Evolutionary conservation across 1,140 invertebrate species (phyloP), one percentile per base, ranked within the genome.

Genomic region (Hycleus cichorii): DNA sequence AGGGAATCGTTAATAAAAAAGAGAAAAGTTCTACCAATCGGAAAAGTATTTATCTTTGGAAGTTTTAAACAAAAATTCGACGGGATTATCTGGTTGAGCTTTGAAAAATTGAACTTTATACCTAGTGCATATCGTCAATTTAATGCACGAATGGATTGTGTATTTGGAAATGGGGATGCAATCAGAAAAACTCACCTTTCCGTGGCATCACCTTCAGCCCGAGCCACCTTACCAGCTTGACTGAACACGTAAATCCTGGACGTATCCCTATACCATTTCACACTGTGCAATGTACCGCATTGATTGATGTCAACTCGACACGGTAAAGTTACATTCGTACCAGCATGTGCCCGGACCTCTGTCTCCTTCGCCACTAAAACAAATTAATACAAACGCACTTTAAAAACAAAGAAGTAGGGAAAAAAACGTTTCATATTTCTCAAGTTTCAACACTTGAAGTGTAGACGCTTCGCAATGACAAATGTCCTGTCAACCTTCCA

Each of bases 201-300:
- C 61, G 82, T 82, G 67, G 89, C 83, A 52, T 86, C 85, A 70
- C 85, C 87, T 69, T 90, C 87, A 38, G 86, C 81, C 54, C 83
- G 77, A 54, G 86, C 83, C 39, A 89, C 83, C 49, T 82, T 81
- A 27, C 81, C 84, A 39, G 83, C 80, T 57, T 88, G 88, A 64
- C 89, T 89, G 76, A 89, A 90, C 56, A 93, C 88, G 74, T 88
- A 92, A 57, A 93, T 90, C 47, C 91, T 78, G 53, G 81, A 80
- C 49, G 87, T 82, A 44, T 85, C 87, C 63, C 87, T 86, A 74
- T 93, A 93, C 90, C 90, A 94, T 75, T 93, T 93, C 66, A 93
- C 86, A 69, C 87, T 91, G 77, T 93, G 90, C 64, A 93, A 81
- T 45, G 85, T 83, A 1, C 89, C 88, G 68, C 91, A 94, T 62